Evolutionary conservation across 2,113 vertebrate genomes (phyloP).

Genomic region (Oreochromis tanganicae): DNA sequence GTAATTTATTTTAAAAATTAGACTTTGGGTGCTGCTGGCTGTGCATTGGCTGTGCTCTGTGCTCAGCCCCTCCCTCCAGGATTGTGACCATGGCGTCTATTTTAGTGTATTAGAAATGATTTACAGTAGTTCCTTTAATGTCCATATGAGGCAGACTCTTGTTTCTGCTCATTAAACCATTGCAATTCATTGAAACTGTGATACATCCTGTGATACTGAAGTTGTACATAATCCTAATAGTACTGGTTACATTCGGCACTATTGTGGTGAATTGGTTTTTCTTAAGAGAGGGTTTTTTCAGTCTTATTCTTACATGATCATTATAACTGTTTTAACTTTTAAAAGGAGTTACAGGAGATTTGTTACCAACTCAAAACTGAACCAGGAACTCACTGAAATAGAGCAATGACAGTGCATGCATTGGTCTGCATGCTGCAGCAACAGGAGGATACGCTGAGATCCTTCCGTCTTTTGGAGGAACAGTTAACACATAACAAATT

Average conservation of each 20-base stretch:
- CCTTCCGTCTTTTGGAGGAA: not conserved
- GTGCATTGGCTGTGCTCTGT: not conserved
- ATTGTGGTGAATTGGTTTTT: not conserved
- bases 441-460: not conserved
- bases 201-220: not conserved
- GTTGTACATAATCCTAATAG: not conserved
- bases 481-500: not conserved
- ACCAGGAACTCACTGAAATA: not conserved
- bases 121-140: not conserved
- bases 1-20: no score
- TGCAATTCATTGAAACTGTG: not conserved
- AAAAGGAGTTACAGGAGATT: not conserved
- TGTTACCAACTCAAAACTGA: not conserved
- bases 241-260: not conserved
- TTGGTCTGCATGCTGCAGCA: not conserved
- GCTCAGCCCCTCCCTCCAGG: not conserved
- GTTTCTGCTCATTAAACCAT: not conserved
- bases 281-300: not conserved
- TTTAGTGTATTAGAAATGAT: not conserved
- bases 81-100: not conserved
- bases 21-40: not conserved
- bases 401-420: not conserved
- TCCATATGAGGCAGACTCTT: not conserved
- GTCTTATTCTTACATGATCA: rapidly evolving
- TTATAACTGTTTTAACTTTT: not conserved